Evolutionary conservation across 2,113 vertebrate genomes (phyloP).

Genomic region (Clinocottus analis): DNA sequence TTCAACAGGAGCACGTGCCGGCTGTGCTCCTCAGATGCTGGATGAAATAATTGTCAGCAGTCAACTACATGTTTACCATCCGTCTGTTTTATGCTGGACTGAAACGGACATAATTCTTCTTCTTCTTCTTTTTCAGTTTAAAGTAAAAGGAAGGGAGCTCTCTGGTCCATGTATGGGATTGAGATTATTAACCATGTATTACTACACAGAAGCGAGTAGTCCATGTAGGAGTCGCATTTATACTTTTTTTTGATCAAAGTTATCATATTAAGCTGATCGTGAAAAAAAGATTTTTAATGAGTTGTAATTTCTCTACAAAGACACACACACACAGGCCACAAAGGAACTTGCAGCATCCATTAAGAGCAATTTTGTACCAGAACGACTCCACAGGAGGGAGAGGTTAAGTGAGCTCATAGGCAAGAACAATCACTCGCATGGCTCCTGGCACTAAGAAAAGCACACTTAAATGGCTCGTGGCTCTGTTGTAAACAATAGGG

Average conservation of each 20-base stretch:
- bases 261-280: neutral
- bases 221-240: neutral
- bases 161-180: neutral
- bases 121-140: slow-evolving; percentile 4
- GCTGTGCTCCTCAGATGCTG: slow-evolving; percentile 22
- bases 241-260: slow-evolving; percentile 20
- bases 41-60: slow-evolving; percentile 47
- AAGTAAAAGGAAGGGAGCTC: neutral
- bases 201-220: neutral
- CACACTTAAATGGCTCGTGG: slow-evolving; percentile 28
- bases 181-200: neutral
- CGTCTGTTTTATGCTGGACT: slow-evolving; percentile 23
- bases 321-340: slow-evolving; percentile 9
- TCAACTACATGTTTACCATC: slow-evolving; percentile 48
- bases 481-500: slow-evolving; percentile 53
- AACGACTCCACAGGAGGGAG: slow-evolving; percentile 40
- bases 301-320: slow-evolving; percentile 25
- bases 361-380: slow-evolving; percentile 28
- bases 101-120: slow-evolving; percentile 17
- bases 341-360: slow-evolving; percentile 42
- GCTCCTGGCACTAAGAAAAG: slow-evolving; percentile 44
- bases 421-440: slow-evolving; percentile 47
- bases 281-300: too few relatives aligned
- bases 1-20: slow-evolving; percentile 35
- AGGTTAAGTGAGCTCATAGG: slow-evolving; percentile 60